Evolutionary conservation across 1,140 invertebrate species (phyloP), one percentile per base, ranked within the genome.

Genomic region (Hypothenemus hampei): DNA sequence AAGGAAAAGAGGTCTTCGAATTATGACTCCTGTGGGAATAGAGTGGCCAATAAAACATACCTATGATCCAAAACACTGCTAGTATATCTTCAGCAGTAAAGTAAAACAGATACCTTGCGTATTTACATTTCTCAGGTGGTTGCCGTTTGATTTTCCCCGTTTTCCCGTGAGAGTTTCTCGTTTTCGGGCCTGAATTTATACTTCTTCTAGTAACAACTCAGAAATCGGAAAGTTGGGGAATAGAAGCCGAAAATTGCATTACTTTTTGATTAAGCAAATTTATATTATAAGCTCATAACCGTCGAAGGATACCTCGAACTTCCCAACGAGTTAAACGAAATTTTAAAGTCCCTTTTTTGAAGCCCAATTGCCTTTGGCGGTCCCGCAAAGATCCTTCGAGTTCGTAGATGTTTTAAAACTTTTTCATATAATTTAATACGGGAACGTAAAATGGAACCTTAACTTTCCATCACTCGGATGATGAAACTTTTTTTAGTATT

Each of bases 81-180:
- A 36, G 36, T 51, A 51, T 51, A 51, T 51, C 20, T 31, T 51
- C 24, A n/a, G 36, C 48, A 11, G 37, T 51, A 51, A 51, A 40
- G 20, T 51, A 21, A 51, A 51, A 51, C 48, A 51, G 36, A 51
- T 51, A 51, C 37, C 48, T 51, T n/a, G 21, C 24, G 23, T 51
- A 51, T 51, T 40, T 40, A 51, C 36, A 29, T 51, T 51, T 51
- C n/a, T 24, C 36, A 41, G 39, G 36, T 51, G 36, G n/a, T n/a
- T n/a, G n/a, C 48, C 48, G 26, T 41, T 31, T 29, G 36, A 51
- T 29, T 41, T n/a, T n/a, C 48, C 29, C 48, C 16, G 8, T 36
- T 31, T 31, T 37, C 16, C 20, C 10, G 22, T 31, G 15, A 13
- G 13, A 33, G 41, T 44, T 37, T 36, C 24, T 15, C 33, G 26